Conservation (phyloP, 2,113 vertebrate species). For the Scalopus aquaticus region DNA sequence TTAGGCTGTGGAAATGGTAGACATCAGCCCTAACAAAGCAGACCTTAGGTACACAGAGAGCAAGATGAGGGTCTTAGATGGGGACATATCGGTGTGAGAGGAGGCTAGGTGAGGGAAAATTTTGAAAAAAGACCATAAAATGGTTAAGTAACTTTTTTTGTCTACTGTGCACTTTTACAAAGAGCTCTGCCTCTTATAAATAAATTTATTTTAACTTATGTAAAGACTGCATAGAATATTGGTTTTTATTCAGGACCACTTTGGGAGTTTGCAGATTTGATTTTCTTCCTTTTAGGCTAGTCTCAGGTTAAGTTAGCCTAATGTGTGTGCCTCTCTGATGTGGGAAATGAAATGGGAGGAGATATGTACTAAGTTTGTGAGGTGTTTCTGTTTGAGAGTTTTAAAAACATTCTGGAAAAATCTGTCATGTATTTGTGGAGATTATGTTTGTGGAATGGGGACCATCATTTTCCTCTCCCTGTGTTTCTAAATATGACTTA, state of each 20-base stretch:
- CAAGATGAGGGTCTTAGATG: not conserved
- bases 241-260: not conserved
- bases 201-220: not conserved
- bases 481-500: not conserved
- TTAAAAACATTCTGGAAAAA: not conserved
- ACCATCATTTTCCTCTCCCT: not conserved
- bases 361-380: conserved; percentile 15
- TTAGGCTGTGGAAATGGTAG: conserved; percentile 33
- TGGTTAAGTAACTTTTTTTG: not conserved
- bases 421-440: conserved; percentile 22
- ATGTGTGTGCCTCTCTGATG: not conserved
- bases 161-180: not conserved
- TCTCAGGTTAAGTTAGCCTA: not conserved
- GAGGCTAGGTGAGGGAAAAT: not conserved
- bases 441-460: not conserved
- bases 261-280: not conserved
- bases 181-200: not conserved
- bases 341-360: conserved; percentile 12
- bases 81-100: not conserved
- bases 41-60: not conserved
- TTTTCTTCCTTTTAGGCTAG: conserved; percentile 45
- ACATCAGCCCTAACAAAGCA: conserved; percentile 13
- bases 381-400: conserved; percentile 36
- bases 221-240: conserved; percentile 6
- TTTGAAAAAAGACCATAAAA: conserved; percentile 48